Conservation (phyloP, 2,797 vertebrate species). For the Microhierax caerulescens region DNA sequence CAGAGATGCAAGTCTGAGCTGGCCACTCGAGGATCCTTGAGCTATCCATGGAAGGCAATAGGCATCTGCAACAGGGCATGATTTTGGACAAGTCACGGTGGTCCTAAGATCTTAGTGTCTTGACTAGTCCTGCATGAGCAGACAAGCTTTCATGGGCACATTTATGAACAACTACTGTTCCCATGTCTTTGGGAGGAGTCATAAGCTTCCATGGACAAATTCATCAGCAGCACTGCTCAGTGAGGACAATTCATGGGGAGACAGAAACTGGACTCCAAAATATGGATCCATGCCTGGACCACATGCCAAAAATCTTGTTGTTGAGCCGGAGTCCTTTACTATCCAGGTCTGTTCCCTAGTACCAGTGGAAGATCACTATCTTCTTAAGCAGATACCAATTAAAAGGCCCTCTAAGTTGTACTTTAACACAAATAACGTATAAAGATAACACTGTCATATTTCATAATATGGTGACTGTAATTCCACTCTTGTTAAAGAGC, state of each 20-base stretch:
- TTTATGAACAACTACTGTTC: background rate
- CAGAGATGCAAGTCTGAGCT: background rate
- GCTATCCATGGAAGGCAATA: background rate
- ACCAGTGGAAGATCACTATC: background rate
- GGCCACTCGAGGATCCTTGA: background rate
- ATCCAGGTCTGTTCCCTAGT: background rate
- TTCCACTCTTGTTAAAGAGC: constrained; percentile 47
- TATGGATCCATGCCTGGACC: background rate
- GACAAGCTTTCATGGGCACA: background rate
- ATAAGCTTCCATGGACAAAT: background rate
- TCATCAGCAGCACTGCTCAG: background rate
- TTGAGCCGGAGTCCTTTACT: background rate
- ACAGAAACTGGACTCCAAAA: background rate
- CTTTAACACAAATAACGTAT: constrained; percentile 6
- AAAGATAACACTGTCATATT: background rate
- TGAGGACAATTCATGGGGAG: background rate
- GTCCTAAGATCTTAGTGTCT: background rate
- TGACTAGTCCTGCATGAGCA: background rate
- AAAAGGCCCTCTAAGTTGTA: background rate
- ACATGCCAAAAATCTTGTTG: background rate
- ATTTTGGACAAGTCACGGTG: background rate
- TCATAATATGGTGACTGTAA: constrained; percentile 48
- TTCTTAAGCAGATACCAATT: background rate
- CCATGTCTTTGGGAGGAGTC: background rate
- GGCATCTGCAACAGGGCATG: background rate